Base-by-base conservation (phyloP, 2,113 vertebrate species). In the Pseudopipra pipra region DNA sequence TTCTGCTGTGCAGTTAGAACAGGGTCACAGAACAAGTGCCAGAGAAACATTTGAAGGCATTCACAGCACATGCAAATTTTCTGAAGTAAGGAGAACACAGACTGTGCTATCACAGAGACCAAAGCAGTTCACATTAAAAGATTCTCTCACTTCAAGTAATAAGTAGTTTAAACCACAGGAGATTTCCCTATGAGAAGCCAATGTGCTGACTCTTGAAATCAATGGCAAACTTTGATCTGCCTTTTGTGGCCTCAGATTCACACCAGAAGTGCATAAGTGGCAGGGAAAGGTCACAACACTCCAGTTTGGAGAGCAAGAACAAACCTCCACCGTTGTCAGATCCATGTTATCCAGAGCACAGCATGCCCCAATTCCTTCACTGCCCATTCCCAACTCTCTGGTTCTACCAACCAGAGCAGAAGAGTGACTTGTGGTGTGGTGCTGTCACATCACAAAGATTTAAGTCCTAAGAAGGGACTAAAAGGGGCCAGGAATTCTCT, bases 11-110 rank as follows among this genome's bases (percentile, higher is more conserved):
- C 33, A 37, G 62, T 68, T 65, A 63, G 30, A 90, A 85, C 30
- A 90, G 82, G 70, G 66, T 83, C 89, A 85, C 74, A 44, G 65
- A 78, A 87, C 24, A 43, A 90, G 66, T 5, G 8, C 49, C 89
- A 86, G 52, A 85, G 56, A 67, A 82, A 80, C 39, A 63, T 39
- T 23, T 72, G 56, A 94, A 79, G 2, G 2, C 85, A 43, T 89
- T 79, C 85, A 47, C 63, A 89, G 79, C 31, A 44, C 37, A 49
- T 52, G 61, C 46, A 63, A 41, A 62, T 71, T 55, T 78, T 80
- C 52, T 82, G 44, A 79, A 65, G n/a, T 49, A 37, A 85, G 61
- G 61, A 78, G 65, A 90, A 72, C 68, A 78, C 84, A 91, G 71
- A 61, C 33, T 75, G 71, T 88, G 66, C 62, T 85, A 61, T 62